Evolutionary conservation across 1,140 invertebrate genomes (phyloP).

Genomic region (Mylabris phalerata): DNA sequence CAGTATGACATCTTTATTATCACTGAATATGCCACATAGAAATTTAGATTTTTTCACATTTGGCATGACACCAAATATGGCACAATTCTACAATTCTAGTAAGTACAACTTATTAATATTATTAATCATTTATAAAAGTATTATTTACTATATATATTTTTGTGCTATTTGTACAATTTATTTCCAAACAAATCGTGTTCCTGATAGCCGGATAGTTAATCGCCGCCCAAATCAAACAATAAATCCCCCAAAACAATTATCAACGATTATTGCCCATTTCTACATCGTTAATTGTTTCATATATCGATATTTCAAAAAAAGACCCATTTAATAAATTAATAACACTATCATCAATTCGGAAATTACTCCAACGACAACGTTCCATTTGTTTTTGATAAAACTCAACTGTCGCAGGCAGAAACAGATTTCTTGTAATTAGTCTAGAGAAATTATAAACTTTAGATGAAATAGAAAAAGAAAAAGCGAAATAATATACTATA

Average conservation of each 20-base stretch:
- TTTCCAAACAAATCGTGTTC: neutral
- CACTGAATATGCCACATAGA: conserved; percentile 27
- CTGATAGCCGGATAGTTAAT: conserved; percentile 4
- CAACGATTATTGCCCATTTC: conserved; percentile 25
- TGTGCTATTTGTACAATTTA: conserved; percentile 4
- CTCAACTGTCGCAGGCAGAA: too few species aligned
- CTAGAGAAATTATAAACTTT: too few species aligned
- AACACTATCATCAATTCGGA: neutral
- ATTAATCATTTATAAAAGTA: neutral
- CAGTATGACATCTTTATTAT: conserved; percentile 37
- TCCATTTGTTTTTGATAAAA: too few species aligned
- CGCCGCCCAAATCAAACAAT: conserved; percentile 12
- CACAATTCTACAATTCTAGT: conserved; percentile 14
- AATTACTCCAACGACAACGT: too few species aligned
- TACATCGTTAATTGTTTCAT: conserved; percentile 25
- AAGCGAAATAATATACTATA: too few species aligned
- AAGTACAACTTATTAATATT: conserved; percentile 9
- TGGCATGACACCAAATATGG: conserved; percentile 11
- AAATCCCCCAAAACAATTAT: conserved; percentile 22
- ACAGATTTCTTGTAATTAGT: too few species aligned
- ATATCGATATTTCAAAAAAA: too few species aligned
- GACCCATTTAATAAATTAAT: conserved; percentile 13
- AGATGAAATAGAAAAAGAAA: too few species aligned
- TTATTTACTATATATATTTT: conserved; percentile 2
- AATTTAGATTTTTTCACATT: conserved; percentile 15